Base-by-base conservation (phyloP, 1,140 invertebrate species). In the Mamestra configurata region DNA sequence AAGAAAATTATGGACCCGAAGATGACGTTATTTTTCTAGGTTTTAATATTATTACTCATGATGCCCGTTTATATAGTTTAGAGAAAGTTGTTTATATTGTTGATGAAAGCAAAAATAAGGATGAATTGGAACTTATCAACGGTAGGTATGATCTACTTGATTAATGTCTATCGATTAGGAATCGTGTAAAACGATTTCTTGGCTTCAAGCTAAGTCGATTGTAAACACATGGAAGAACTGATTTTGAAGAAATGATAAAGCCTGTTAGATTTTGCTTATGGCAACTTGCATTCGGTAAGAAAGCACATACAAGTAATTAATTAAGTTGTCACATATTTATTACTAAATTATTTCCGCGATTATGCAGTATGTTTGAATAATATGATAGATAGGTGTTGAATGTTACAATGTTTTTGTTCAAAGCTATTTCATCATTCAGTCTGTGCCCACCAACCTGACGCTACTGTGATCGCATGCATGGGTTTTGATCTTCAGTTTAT, bases 1-100 rank as follows among this genome's bases (percentile, higher is more conserved):
- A 83, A 75, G 59, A 75, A 75, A 6, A 79, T 81, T 84, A 79
- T 66, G 59, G n/a, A 18, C 76, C 75, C 66, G 31, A 22, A 49
- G 76, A 71, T 86, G 79, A 81, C 66, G 80, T 68, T 80, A 79
- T 80, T 79, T 22, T 77, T 84, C 77, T 66, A 72, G 64, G 43
- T 68, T 53, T 35, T 55, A 11, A 7, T 37, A 10, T 46, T 53
- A 35, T 53, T 22, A 37, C 8, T 35, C 18, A 1, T 51, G 22
- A 8, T 31, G 37, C 11, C 27, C 13, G 15, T 49, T n/a, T 49
- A n/a, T 40, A 4, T 51, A n/a, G n/a, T 35, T 24, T 13, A 68
- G 59, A 64, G 59, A 64, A 64, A 64, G 59, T 64, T 22, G 40
- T 68, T 37, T n/a, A 24, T 64, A 15, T 40, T 18, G 15, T 64